phyloP scores from a whole-genome alignment of 1,140 invertebrate genomes.

The Plutomurus gul region DNA sequence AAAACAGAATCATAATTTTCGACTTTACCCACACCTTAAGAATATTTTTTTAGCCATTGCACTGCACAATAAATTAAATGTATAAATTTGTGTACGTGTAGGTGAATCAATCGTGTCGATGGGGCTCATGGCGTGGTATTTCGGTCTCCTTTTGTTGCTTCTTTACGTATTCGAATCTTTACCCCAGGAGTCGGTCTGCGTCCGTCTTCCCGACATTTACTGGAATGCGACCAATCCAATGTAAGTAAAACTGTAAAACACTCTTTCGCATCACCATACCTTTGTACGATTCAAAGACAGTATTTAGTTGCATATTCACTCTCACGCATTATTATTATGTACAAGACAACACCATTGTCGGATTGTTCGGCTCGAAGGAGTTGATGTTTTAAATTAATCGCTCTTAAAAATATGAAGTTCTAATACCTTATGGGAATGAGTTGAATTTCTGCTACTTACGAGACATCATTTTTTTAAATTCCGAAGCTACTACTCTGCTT shows the following conservation, averaged over 20 bases:
- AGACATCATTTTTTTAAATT: no score
- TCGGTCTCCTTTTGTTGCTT: constrained; percentile 62
- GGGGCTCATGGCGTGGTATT: constrained; percentile 59
- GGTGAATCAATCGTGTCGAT: constrained; percentile 41
- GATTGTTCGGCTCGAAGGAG: no score
- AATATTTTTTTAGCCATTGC: no score
- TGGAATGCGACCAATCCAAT: constrained; percentile 67
- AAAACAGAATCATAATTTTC: background rate
- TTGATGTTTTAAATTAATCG: no score
- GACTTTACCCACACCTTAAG: background rate
- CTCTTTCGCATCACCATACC: background rate
- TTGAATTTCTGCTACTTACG: no score
- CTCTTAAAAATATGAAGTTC: no score
- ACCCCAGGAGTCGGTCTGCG: constrained; percentile 62
- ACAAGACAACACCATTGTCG: no score
- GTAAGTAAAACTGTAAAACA: constrained; percentile 56
- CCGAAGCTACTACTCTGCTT: no score
- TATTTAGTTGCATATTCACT: background rate
- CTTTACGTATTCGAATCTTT: constrained; percentile 63
- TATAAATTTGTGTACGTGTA: background rate
- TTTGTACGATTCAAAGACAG: no score
- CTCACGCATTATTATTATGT: no score
- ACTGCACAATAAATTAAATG: background rate
- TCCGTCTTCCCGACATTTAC: constrained; percentile 64
- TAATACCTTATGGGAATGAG: no score